Base-by-base conservation (phyloP, 2,797 vertebrate genomes). In the Crocidura indochinensis region DNA sequence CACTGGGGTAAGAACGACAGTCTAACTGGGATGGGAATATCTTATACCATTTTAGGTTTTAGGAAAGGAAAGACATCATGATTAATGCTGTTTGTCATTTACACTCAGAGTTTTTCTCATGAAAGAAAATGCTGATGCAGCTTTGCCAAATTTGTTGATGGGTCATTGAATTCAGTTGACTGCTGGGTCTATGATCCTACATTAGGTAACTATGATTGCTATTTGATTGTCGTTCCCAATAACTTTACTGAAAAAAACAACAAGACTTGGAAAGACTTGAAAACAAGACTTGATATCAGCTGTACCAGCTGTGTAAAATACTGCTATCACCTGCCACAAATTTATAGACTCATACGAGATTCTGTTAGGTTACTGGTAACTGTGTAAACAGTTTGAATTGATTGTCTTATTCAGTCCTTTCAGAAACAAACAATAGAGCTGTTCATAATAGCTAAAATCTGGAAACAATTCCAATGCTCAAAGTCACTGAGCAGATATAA, bases 61-160 rank as follows among this genome's bases (percentile, higher is more conserved):
- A 49, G 81, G 71, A 69, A 73, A 12, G 67, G 24, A 82, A 86
- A 86, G 67, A 64, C 27, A 56, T 77, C 72, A 81, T 22, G 49
- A 22, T 85, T 89, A 10, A 60, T 85, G 74, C 26, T 89, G 53
- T 86, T 93, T 93, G 10, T 85, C 38, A 81, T 72, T 49, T n/a
- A 51, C 22, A 49, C 46, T 80, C 38, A 44, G 88, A 93, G 27
- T 6, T 29, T 77, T 86, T 24, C 47, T 94, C 72, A 73, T 73
- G 65, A 67, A 77, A 71, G 38, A 67, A 88, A 88, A 88, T 14
- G 4, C 62, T 80, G 46, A 8, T 91, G 47, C 12, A 67, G 46
- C 27, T 62, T 8, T 84, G 87, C n/a, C 20, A 84, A 78, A 84
- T 5, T 53, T 71, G 20, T 81, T 92, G 29, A 26, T 67, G 64